A percentile compares a stretch with the other conserved stretches of the same genome.
These are phyloP conservation scores for Drosophila arizonae DNA, from an alignment of 1,140 invertebrate species.

Conservation along the genomic window DNA sequence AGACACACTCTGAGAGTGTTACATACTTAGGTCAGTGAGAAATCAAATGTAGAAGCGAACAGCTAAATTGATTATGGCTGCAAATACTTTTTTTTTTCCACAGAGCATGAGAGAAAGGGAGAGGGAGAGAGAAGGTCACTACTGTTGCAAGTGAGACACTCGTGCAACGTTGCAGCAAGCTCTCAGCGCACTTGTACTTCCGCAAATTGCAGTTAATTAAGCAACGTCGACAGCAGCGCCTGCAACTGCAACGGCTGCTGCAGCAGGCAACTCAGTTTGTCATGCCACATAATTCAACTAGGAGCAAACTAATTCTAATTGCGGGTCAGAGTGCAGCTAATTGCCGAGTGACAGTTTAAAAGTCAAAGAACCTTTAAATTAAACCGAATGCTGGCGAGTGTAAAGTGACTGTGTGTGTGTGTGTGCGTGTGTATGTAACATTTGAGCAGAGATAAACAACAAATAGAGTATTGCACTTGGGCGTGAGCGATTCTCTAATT, in stretches of 20 bases:
- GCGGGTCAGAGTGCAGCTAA: constrained; percentile 71
- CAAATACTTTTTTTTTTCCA: constrained; percentile 16
- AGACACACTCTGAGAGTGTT: not conserved
- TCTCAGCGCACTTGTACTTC: constrained; percentile 31
- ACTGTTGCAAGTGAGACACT: not conserved
- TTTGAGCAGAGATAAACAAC: no score
- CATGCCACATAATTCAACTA: constrained; percentile 47
- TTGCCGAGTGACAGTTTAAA: constrained; percentile 60
- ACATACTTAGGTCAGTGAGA: constrained; percentile 47
- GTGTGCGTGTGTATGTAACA: not conserved
- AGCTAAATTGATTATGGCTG: constrained; percentile 74
- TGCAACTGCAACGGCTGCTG: not conserved
- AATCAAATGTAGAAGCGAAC: constrained; percentile 65
- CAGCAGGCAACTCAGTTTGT: not conserved
- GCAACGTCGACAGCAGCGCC: constrained; percentile 14
- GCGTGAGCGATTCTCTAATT: no score
- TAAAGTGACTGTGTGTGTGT: not conserved
- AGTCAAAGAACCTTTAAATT: constrained; percentile 74
- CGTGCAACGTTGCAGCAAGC: constrained; percentile 18
- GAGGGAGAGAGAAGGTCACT: not conserved
- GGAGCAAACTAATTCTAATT: constrained; percentile 43
- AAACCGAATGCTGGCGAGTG: constrained; percentile 12
- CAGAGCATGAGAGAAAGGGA: not conserved
- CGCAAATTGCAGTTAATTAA: constrained; percentile 73
- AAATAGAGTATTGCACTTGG: no score